These are phyloP conservation scores for Andrena bicolor DNA, from an alignment of 2,888 invertebrate species.

Conservation along the genomic window DNA sequence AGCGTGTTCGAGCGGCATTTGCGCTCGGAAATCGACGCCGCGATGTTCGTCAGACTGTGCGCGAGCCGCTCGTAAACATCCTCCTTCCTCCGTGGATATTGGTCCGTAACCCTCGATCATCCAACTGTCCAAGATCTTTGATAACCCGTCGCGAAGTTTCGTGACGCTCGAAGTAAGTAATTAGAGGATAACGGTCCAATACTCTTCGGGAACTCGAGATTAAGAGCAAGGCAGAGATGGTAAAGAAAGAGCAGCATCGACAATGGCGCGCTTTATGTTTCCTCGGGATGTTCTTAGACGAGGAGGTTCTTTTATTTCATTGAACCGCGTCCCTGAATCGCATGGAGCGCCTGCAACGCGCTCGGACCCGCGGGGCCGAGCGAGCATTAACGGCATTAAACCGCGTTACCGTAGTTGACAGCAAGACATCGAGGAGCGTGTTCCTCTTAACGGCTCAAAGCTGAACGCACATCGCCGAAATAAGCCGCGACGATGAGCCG, in stretches of 20 bases:
- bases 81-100: neutral
- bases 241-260: neutral
- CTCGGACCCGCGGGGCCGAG: constrained; percentile 5
- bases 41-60: constrained; percentile 33
- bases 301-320: constrained; percentile 13
- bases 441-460: constrained; percentile 70
- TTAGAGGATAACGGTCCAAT: constrained; percentile 1
- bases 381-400: constrained; percentile 69
- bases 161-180: neutral
- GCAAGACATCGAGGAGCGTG: constrained; percentile 44
- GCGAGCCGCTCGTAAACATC: constrained; percentile 33
- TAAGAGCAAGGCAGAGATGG: neutral
- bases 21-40: constrained; percentile 40
- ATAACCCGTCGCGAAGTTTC: no score
- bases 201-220: neutral
- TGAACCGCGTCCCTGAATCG: neutral
- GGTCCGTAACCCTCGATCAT: no score
- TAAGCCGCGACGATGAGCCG: constrained; percentile 81
- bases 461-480: constrained; percentile 68
- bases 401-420: constrained; percentile 53
- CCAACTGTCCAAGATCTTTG: no score
- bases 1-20: constrained; percentile 43
- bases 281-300: constrained; percentile 1
- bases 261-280: constrained; percentile 41
- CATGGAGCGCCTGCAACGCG: neutral